Base-by-base conservation (phyloP, 1,140 invertebrate species). In the Drosophila arawakana region DNA sequence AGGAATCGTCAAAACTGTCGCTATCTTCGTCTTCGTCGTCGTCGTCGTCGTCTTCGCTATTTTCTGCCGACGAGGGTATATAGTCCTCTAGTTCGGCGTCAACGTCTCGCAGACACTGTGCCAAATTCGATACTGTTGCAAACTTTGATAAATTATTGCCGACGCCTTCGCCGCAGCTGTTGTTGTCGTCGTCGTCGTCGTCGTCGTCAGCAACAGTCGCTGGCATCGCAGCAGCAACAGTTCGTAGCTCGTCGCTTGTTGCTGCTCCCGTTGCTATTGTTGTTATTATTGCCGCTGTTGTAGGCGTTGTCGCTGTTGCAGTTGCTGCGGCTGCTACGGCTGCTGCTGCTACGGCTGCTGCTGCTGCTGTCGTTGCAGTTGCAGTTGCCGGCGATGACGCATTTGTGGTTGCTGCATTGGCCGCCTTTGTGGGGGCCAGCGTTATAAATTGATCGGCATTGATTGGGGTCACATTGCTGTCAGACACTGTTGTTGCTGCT, bases 91-190 rank as follows among this genome's bases (percentile, higher is more conserved):
- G 79, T 62, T 92, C 91, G 76, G 91, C 91, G 74, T 92, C 91
- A 74, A 92, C 91, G 91, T 92, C 91, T 90, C 88, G 82, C 86
- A 92, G 84, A 92, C 39, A 57, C 82, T 91, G 90, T 81, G 90
- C 90, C 90, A 91, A 91, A 91, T 91, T 91, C 90, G 83, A 91
- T 91, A 91, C 90, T 91, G 90, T 91, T 85, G 91, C 91, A 91
- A 92, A 92, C 85, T 92, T 92, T 91, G 91, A 90, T 91, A 92
- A 92, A 91, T 90, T 91, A 88, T 90, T 91, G 80, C 81, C 77
- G 73, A 80, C 77, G 78, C 73, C 72, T 74, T 83, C 78, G 73
- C 68, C 79, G 78, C 80, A 85, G 84, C 84, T 89, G 84, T 84
- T 86, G 75, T 54, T 50, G 80, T 43, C 63, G 61, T 34, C 11